Percentiles rank a stretch among this genome's conserved stretches.
Evolutionary conservation across 2,797 vertebrate genomes (phyloP).

Genomic region (Dicrostonyx torquatus): DNA sequence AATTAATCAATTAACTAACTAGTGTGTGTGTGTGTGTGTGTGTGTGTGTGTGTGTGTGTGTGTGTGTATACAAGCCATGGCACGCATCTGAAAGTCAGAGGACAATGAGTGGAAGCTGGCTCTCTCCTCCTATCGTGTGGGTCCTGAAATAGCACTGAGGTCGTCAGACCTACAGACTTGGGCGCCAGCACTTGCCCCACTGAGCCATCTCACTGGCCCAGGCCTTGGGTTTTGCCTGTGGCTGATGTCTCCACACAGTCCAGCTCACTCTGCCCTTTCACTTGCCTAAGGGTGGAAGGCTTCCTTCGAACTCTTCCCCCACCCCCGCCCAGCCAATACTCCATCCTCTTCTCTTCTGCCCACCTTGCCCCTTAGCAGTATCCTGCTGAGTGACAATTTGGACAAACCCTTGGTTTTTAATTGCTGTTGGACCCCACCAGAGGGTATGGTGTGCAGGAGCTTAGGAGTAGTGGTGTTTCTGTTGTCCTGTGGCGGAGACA

Average conservation of each 20-base stretch:
- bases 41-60: background rate
- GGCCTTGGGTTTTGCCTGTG: background rate
- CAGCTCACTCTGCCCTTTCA: background rate
- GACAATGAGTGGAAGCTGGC: background rate
- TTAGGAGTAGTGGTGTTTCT: background rate
- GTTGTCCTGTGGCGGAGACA: background rate
- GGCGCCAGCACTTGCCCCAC: too few species aligned
- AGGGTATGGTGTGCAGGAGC: rapidly evolving
- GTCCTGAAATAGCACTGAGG: background rate
- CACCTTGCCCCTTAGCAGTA: background rate
- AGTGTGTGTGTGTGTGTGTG: background rate
- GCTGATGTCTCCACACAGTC: rapidly evolving
- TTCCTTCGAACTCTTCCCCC: background rate
- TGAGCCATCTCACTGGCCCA: background rate
- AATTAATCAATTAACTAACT: background rate
- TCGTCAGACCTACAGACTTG: background rate
- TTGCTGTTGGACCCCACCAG: background rate
- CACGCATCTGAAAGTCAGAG: background rate
- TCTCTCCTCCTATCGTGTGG: background rate
- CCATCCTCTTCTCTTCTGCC: too few species aligned
- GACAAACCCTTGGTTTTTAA: background rate
- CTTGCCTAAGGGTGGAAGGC: background rate
- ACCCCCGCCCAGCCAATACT: rapidly evolving
- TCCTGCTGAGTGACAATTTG: too few species aligned
- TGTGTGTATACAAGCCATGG: background rate